phyloP scores from a whole-genome alignment of 1,140 invertebrate genomes.

The Melanaphis sacchari region DNA sequence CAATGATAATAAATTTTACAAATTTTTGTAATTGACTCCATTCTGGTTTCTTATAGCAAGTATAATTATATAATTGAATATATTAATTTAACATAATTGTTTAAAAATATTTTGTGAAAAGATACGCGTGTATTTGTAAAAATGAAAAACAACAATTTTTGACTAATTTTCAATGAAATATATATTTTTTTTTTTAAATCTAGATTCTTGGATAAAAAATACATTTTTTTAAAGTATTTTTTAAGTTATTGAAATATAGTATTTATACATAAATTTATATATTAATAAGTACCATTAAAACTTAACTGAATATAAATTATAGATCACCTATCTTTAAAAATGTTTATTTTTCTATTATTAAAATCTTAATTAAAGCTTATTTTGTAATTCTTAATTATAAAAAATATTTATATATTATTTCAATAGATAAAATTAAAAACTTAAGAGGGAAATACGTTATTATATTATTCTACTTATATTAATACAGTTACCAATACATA shows the following conservation, averaged over 20 bases:
- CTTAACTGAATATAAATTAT: background rate
- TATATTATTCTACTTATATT: background rate
- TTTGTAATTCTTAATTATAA: background rate
- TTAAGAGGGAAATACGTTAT: background rate
- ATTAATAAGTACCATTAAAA: background rate
- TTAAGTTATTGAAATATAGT: too few relatives aligned
- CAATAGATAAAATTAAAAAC: background rate
- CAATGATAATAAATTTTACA: background rate
- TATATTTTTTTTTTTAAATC: too few relatives aligned
- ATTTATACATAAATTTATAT: too few relatives aligned
- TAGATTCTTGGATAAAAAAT: too few relatives aligned
- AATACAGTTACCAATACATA: background rate
- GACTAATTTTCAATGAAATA: too few relatives aligned
- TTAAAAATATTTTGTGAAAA: too few relatives aligned
- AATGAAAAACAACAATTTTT: too few relatives aligned
- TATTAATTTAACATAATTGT: too few relatives aligned
- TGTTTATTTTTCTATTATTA: background rate
- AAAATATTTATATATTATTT: background rate
- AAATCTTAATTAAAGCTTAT: background rate
- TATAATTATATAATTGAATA: background rate
- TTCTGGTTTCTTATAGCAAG: background rate
- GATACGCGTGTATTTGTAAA: too few relatives aligned
- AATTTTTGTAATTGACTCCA: background rate
- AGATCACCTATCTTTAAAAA: background rate
- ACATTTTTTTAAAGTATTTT: too few relatives aligned